Evolutionary conservation across 2,888 invertebrate species (phyloP).

Genomic region (Acronicta aceris): DNA sequence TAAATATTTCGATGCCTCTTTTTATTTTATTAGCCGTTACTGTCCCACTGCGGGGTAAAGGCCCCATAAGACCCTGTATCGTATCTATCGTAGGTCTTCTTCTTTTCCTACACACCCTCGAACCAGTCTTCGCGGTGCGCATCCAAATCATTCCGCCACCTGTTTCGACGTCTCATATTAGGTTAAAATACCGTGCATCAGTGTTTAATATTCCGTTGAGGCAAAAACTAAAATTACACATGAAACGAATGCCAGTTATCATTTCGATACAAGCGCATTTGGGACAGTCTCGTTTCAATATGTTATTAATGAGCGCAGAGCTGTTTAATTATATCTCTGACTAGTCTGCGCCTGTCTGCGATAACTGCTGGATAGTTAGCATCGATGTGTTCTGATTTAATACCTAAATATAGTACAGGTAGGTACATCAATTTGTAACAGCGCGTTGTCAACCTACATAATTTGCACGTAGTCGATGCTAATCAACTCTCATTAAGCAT

Average conservation of each 20-base stretch:
- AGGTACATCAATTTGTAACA: constrained; percentile 63
- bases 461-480: constrained; percentile 69
- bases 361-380: constrained; percentile 40
- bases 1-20: too few relatives aligned
- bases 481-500: constrained; percentile 82
- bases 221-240: constrained; percentile 39
- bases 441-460: constrained; percentile 60
- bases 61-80: too few relatives aligned
- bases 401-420: constrained; percentile 35
- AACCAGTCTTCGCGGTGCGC: too few relatives aligned
- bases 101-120: too few relatives aligned
- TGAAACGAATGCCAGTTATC: constrained; percentile 33
- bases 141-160: too few relatives aligned
- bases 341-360: constrained; percentile 49
- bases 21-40: too few relatives aligned
- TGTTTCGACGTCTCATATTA: too few relatives aligned
- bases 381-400: constrained; percentile 10
- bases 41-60: too few relatives aligned
- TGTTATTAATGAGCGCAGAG: constrained; percentile 53
- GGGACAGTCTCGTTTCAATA: constrained; percentile 49
- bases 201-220: too few relatives aligned
- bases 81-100: too few relatives aligned
- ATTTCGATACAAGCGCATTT: constrained; percentile 49
- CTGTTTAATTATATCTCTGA: constrained; percentile 55
- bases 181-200: too few relatives aligned